phyloP scores from a whole-genome alignment of 92 coral and sea anemone genomes.

The Paramuricea clavata region DNA sequence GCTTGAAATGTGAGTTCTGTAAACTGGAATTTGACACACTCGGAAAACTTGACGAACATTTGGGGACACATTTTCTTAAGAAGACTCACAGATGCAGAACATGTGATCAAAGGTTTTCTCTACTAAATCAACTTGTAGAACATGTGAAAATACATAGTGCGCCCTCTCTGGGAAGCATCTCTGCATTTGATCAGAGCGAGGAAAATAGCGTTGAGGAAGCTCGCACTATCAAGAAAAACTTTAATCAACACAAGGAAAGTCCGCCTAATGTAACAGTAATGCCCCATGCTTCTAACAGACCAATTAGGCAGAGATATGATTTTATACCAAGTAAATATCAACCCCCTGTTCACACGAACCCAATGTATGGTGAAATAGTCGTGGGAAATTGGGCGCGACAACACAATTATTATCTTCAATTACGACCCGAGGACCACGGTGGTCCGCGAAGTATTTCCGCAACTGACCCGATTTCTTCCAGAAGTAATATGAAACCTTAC shows the following conservation, averaged over 20 bases:
- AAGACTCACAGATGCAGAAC: slow-evolving; percentile 38
- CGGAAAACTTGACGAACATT: slow-evolving; percentile 32
- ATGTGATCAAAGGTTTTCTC: slow-evolving; percentile 33
- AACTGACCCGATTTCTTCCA: not conserved
- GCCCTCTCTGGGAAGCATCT: not conserved
- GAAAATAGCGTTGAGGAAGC: not conserved
- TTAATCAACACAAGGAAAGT: not conserved
- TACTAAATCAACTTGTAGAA: slow-evolving; percentile 29
- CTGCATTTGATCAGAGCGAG: not conserved
- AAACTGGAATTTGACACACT: slow-evolving; percentile 26
- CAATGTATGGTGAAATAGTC: not conserved
- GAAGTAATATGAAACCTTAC: not conserved
- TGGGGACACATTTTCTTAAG: slow-evolving; percentile 21
- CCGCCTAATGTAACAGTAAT: not conserved
- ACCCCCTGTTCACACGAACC: not conserved
- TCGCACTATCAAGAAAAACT: not conserved
- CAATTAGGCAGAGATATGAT: slow-evolving; percentile 4
- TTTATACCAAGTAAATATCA: slow-evolving; percentile 43
- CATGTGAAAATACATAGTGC: slow-evolving; percentile 16
- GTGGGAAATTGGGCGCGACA: slow-evolving; percentile 3
- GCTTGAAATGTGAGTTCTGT: slow-evolving; percentile 86
- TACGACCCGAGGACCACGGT: not conserved
- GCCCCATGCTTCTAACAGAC: not conserved
- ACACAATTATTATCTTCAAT: not conserved
- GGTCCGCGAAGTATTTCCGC: not conserved